Base-by-base conservation (phyloP, 2,113 vertebrate species). In the Hemibagrus wyckioides region DNA sequence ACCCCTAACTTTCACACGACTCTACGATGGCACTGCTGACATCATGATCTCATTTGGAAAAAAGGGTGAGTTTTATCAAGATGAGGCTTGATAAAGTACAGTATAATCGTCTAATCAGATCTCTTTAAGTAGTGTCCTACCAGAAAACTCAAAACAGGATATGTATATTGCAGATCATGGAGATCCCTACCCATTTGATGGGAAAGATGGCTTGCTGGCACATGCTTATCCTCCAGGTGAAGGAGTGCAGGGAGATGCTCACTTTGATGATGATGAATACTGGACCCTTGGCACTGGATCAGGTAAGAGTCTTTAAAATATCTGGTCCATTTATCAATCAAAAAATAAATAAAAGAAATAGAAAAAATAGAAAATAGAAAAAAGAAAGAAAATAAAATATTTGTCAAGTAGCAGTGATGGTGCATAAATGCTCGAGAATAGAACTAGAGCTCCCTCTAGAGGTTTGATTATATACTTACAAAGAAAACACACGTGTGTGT, bases 21-120 rank as follows among this genome's bases (percentile, higher is more conserved):
- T 97, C 41, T 94, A 94, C 84, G 91, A 95, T 0, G 95, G 91
- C 5, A 94, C 94, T 0, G 97, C 97, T 0, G 98, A 99, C 92
- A 99, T 99, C 90, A 96, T 99, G 95, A 97, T 99, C 50, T 96
- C 95, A 86, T 99, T 99, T 50, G 97, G 98, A 23, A 96, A 94
- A 86, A 14, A 0, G 30, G 93, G 98, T 99, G 88, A 92, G 80
- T 87, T 80, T 10, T 69, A 69, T 67, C 17, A 85, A 17, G 50
- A 54, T 86, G 1, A 59, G 75, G 73, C n/a, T 39, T 50, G n/a
- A 56, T 13, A 61, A 86, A 67, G 21, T 30, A 17, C 36, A 33
- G 21, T 28, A 4, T 79, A 14, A 48, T 48, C 44, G 6, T 48
- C 44, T 7, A n/a, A 11, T 19, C 33, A 52, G 65, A 30, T 57